Evolutionary conservation across 2,888 invertebrate genomes (phyloP), one percentile per base, ranked within the genome.

Genomic region (Andrena trimmerana): DNA sequence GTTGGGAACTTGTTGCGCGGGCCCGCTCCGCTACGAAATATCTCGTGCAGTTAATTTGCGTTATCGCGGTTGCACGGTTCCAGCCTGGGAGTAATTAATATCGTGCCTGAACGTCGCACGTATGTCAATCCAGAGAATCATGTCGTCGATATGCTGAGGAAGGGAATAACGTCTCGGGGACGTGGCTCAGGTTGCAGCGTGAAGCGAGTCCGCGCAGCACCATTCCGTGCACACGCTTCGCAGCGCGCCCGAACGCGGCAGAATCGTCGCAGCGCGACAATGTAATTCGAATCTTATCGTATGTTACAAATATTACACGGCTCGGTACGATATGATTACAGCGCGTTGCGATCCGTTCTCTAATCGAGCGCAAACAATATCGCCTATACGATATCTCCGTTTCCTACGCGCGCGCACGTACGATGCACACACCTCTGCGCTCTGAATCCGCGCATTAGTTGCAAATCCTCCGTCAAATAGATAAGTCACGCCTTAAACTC

Each of bases 1-100:
- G 62, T 8, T 60, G 67, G 66, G 54, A 73, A 83, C 83, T 81
- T 83, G 83, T 83, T 83, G 83, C 77, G 72, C 77, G 7, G 50
- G 27, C 68, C 54, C 42, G 52, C 10, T 52, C 54, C 7, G 5
- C n/a, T 29, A 6, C 13, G 20, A 52, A 62, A 20, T 52, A 50
- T 31, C 60, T 48, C 10, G 7, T 27, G 27, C 57, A 27, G 65
- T 79, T 59, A 33, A 66, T 66, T 69, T 24, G 16, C 24, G 52
- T 68, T 48, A 29, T 52, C 27, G 42, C 13, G 59, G 10, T 59
- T 48, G 69, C 27, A 27, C 13, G 52, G 29, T 36, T 1, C 7
- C 4, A 27, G 2, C n/a, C 1, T n/a, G 27, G 2, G 13, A 33
- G 57, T 54, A 48, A 68, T 69, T 52, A 67, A 60, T 20, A 13